Base-by-base conservation (phyloP, 2,888 invertebrate genomes). In the Notodonta ziczac region DNA sequence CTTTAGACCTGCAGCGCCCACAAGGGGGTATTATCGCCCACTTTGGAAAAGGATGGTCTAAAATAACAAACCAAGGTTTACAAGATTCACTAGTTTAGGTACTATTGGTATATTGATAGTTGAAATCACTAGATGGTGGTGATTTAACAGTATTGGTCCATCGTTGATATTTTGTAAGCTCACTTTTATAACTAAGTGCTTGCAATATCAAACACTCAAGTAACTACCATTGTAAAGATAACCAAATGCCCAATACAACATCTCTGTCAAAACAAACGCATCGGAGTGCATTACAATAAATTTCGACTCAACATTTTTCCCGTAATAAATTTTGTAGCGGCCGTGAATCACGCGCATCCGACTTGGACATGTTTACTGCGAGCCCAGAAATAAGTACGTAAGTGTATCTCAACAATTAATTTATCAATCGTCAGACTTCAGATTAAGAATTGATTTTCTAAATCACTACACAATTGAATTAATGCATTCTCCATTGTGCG, bases 261-360 rank as follows among this genome's bases (percentile, higher is more conserved):
- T 58, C 56, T 57, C 59, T 57, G 62, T 72, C 69, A 67, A 72
- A 72, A 70, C 61, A 63, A 57, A 52, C 39, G 14, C 13, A 48
- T 50, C n/a, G 16, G 46, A 70, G 63, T 65, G 65, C 69, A 65
- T 73, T 69, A 72, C 73, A 66, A 70, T 66, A 63, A 59, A 70
- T 74, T 74, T 69, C 58, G 46, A 61, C 55, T 58, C 64, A 69
- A 70, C 70, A 56, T 10, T 42, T 46, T 52, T 52, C 52, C 32
- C 39, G 50, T 69, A 69, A 72, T 72, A 69, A 70, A 60, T 72
- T 66, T 62, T 58, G 56, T 52, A 32, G 32, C 52, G 32, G 60
- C 60, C 60, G 52, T 70, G 65, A 67, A 69, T 72, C 72, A 70
- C 57, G 56, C 39, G 52, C 61, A 61, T 50, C 51, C n/a, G 60